These are phyloP conservation scores for Cepaea nemoralis DNA, from an alignment of 1,140 invertebrate species.

Conservation along the genomic window DNA sequence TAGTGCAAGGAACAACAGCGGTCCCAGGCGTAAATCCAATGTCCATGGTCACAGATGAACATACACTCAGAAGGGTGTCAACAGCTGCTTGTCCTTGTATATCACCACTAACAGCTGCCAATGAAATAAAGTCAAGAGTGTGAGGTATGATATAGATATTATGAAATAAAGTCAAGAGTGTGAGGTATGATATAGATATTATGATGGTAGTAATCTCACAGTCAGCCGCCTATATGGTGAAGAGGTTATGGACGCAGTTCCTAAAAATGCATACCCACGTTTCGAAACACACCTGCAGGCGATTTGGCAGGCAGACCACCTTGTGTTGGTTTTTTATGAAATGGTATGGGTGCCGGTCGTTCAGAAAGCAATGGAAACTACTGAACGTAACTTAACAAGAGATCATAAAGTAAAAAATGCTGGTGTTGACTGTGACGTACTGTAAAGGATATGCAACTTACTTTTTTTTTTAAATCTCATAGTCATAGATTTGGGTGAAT, in stretches of 20 bases:
- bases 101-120: neutral
- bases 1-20: constrained; percentile 54
- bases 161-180: neutral
- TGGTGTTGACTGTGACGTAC: too few relatives aligned
- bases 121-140: neutral
- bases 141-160: too few relatives aligned
- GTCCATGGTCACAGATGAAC: neutral
- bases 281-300: too few relatives aligned
- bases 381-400: too few relatives aligned
- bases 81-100: neutral
- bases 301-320: too few relatives aligned
- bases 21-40: constrained; percentile 48
- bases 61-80: neutral
- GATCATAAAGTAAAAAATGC: too few relatives aligned
- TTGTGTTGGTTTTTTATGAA: too few relatives aligned
- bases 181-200: neutral
- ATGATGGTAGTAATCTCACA: neutral
- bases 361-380: too few relatives aligned
- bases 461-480: too few relatives aligned
- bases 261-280: neutral
- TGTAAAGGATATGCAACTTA: too few relatives aligned
- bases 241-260: neutral
- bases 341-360: too few relatives aligned
- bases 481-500: too few relatives aligned
- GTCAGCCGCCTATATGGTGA: neutral